Evolutionary conservation across 2,888 invertebrate species (phyloP).

Genomic region (Uloborus plumipes): DNA sequence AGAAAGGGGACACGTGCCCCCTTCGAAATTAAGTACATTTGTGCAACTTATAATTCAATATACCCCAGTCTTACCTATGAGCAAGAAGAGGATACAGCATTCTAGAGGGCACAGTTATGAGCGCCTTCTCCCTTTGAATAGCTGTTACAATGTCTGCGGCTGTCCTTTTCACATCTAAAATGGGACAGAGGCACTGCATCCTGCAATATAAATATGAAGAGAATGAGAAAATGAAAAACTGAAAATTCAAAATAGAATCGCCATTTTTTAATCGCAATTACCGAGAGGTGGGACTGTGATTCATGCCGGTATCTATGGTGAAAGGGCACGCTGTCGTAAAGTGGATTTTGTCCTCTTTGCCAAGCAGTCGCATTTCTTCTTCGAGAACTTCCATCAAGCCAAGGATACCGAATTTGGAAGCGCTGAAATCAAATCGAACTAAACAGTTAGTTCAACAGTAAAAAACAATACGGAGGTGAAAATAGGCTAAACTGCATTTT

Average conservation of each 20-base stretch:
- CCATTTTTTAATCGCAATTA: too few species aligned
- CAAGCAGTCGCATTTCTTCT: constrained; percentile 76
- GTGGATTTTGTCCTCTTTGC: constrained; percentile 74
- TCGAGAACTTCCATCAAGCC: constrained; percentile 78
- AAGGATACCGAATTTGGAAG: constrained; percentile 79
- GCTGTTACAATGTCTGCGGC: constrained; percentile 37
- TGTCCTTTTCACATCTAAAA: constrained; percentile 37
- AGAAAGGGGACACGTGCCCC: too few species aligned
- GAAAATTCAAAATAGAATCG: too few species aligned
- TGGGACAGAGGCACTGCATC: constrained; percentile 8
- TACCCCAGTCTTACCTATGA: constrained; percentile 13
- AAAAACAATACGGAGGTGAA: too few species aligned
- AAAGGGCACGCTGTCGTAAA: constrained; percentile 79
- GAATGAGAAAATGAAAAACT: too few species aligned
- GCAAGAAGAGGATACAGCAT: constrained; percentile 17
- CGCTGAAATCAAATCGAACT: constrained; percentile 69
- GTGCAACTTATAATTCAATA: too few species aligned
- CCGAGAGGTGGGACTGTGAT: constrained; percentile 74
- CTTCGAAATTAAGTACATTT: too few species aligned
- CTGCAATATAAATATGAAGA: too few species aligned
- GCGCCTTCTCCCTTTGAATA: constrained; percentile 27
- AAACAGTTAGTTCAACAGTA: too few species aligned
- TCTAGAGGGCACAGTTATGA: constrained; percentile 38
- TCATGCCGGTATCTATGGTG: constrained; percentile 75
- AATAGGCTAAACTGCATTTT: too few species aligned